Evolutionary conservation across 2,888 invertebrate species (phyloP), one percentile per base, ranked within the genome.

Genomic region (Netelia melanura): DNA sequence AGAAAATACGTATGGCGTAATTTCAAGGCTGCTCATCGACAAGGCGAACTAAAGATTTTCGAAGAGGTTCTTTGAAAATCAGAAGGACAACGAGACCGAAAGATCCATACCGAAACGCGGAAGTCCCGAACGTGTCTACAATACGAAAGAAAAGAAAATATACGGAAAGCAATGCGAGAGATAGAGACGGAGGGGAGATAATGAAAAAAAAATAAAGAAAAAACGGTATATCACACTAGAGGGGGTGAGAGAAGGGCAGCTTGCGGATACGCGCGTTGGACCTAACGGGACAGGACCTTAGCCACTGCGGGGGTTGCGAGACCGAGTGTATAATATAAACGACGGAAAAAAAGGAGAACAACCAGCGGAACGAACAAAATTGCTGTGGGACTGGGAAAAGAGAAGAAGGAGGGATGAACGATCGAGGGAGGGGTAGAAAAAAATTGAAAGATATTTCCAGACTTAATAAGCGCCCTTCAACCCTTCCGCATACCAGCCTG

Each of bases 401-500:
- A 56, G 48, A 65, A 21, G 43, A 21, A 38, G 38, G 17, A 58
- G 74, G 65, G 78, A 62, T 77, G 78, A 14, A 52, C 65, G 65
- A 78, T 43, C 74, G 78, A 79, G 72, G 21, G 25, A 65, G 52
- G 52, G 43, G 70, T 38, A 56, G 44, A 30, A 54, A 6, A 38
- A 68, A 75, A 62, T 23, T 14, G 58, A 30, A 64, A 70, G 62
- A 72, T 44, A 74, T 81, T 78, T 48, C n/a, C 52, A 71, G 72
- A 80, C 70, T 71, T 38, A 74, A 61, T 71, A 44, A 30, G 77
- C 80, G 80, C 80, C 68, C 74, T 52, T 62, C 58, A 88, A 89
- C 88, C 88, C 89, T 88, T 89, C 82, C 88, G 86, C 81, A 86
- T 86, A 82, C 79, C 74, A 87, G 76, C 76, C 65, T 84, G 65